phyloP scores from a whole-genome alignment of 1,140 invertebrate genomes.

The Coenobita brevimanus region DNA sequence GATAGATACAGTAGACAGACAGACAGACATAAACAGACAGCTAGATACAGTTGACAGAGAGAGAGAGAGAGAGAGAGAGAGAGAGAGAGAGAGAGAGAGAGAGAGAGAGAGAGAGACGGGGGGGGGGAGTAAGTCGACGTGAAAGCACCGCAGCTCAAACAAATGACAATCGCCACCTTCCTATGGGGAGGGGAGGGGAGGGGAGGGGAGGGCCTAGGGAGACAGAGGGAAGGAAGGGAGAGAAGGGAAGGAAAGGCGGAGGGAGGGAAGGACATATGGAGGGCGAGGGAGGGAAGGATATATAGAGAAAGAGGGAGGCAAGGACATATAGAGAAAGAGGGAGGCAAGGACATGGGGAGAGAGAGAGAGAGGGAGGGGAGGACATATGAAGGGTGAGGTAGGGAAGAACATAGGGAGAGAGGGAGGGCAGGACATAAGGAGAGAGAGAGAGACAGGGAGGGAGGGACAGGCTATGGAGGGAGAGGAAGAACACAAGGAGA shows the following conservation, averaged over 20 bases:
- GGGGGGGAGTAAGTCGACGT: neutral
- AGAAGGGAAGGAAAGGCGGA: neutral
- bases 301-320: neutral
- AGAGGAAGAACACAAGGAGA: neutral
- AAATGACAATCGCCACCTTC: neutral
- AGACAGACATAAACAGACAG: too few relatives aligned
- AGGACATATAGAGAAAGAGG: neutral
- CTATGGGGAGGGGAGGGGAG: neutral
- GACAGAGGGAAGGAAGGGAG: neutral
- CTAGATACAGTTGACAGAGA: too few relatives aligned
- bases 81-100: neutral
- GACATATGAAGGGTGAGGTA: conserved; percentile 9
- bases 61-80: neutral
- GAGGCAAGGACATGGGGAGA: neutral
- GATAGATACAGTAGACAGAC: too few relatives aligned
- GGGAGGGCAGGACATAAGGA: neutral
- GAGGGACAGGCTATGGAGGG: neutral
- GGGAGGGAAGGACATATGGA: neutral
- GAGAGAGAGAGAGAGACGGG: neutral
- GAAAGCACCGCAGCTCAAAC: neutral
- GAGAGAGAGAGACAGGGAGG: neutral
- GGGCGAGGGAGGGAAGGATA: neutral
- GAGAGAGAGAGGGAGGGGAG: conserved; percentile 24
- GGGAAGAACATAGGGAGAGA: neutral
- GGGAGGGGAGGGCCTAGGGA: neutral